Evolutionary conservation across 2,797 vertebrate species (phyloP), one percentile per base, ranked within the genome.

Genomic region (Ceryle rudis): DNA sequence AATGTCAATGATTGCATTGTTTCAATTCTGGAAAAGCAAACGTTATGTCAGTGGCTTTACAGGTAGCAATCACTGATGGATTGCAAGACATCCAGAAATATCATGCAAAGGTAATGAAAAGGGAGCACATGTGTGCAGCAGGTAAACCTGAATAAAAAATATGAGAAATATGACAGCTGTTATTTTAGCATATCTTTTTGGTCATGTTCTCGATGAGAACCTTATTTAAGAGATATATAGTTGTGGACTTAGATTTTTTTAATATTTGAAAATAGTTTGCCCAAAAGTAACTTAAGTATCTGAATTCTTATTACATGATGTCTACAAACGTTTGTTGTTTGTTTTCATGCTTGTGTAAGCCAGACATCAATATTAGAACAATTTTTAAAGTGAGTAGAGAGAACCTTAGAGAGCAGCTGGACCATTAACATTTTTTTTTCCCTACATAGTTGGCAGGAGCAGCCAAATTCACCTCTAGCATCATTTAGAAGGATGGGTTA

Each of bases 141-240:
- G 29, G 54, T 62, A 95, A 92, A 94, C 72, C 29, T 70, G 94
- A 86, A 86, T 67, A 81, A 90, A 80, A 92, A 94, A 74, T 22
- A 42, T 4, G 19, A 79, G 55, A 75, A 90, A 91, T 21, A 11
- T 42, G 16, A 37, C 18, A 65, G 23, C 52, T 82, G 2, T 52
- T 70, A 54, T 64, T 81, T 95, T 42, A 66, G 4, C 28, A 26
- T 14, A 41, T 8, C n/a, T 14, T 77, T 47, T 91, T 62, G 26
- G 21, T 92, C 23, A 42, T 1, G 4, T 79, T 86, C 70, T 84
- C 54, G 69, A 2, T 6, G 10, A 69, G 26, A 60, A 42, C 72
- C 57, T 94, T 80, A 31, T 89, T 93, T 49, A 80, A 77, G 55
- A 75, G 8, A 22, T 16, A 31, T 14, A 81, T 74, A 46, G 35